phyloP scores from a whole-genome alignment of 2,797 vertebrate species.

The Eulemur coronatus region DNA sequence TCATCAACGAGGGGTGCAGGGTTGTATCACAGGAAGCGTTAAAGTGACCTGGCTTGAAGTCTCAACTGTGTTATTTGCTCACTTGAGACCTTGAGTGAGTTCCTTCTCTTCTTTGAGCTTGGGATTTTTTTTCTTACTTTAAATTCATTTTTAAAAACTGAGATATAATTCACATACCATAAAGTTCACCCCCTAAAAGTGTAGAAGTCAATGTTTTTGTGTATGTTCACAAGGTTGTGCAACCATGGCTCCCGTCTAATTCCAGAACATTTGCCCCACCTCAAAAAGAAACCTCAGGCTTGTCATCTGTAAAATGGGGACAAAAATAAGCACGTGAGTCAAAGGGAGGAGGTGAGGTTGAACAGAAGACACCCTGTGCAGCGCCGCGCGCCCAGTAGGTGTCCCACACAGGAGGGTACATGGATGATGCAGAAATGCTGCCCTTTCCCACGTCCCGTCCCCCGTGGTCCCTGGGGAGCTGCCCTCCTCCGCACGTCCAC shows the following conservation, averaged over 20 bases:
- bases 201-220: not conserved
- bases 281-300: not conserved
- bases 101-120: not conserved
- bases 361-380: not conserved
- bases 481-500: accelerated
- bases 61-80: not conserved
- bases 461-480: not conserved
- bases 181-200: not conserved
- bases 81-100: not conserved
- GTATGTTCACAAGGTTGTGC: too few relatives aligned
- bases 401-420: accelerated
- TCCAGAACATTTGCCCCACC: not conserved
- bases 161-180: not conserved
- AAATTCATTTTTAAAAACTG: not conserved
- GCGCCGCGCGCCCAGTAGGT: accelerated
- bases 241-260: not conserved
- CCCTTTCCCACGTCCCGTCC: not conserved
- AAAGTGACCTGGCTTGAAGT: not conserved
- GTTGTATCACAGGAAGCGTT: not conserved
- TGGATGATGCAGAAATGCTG: not conserved
- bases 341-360: not conserved
- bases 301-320: not conserved
- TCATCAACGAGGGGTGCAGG: not conserved
- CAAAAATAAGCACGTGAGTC: not conserved
- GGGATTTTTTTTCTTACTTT: not conserved